phyloP scores from a whole-genome alignment of 2,113 vertebrate species.

The Lophotis ruficrista region DNA sequence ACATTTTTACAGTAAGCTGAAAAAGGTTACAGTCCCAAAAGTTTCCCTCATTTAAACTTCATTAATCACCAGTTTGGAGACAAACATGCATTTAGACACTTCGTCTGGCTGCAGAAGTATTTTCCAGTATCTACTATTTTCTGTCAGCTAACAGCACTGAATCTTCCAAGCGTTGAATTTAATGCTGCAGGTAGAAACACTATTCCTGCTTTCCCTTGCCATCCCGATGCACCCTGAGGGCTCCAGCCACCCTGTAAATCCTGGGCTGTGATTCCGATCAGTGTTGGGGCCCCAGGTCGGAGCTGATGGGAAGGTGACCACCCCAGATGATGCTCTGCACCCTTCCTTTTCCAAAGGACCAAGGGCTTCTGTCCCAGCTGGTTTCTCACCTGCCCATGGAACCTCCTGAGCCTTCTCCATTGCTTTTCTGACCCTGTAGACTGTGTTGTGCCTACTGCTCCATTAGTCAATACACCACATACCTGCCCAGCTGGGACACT shows the following conservation, averaged over 20 bases:
- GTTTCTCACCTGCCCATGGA: neutral
- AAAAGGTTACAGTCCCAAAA: conserved; percentile 1
- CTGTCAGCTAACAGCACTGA: conserved; percentile 18
- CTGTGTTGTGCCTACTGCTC: too few species aligned
- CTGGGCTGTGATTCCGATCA: neutral
- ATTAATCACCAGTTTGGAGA: conserved; percentile 33
- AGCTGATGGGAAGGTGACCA: neutral
- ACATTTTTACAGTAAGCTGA: neutral
- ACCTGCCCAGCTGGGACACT: neutral
- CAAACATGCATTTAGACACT: conserved; percentile 20
- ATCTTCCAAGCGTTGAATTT: neutral
- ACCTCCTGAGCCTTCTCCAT: neutral
- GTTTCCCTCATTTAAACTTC: conserved; percentile 20
- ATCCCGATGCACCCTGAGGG: neutral
- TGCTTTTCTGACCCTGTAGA: neutral
- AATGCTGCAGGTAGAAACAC: neutral
- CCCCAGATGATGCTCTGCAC: neutral
- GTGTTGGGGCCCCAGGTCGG: rapidly evolving
- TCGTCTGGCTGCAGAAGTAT: neutral
- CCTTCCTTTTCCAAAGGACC: neutral
- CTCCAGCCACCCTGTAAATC: neutral
- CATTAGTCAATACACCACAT: neutral
- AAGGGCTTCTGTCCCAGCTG: neutral
- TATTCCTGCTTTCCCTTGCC: neutral
- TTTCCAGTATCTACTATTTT: conserved; percentile 41